Conservation (phyloP, 1,140 invertebrate genomes). For the Sinella curviseta region DNA sequence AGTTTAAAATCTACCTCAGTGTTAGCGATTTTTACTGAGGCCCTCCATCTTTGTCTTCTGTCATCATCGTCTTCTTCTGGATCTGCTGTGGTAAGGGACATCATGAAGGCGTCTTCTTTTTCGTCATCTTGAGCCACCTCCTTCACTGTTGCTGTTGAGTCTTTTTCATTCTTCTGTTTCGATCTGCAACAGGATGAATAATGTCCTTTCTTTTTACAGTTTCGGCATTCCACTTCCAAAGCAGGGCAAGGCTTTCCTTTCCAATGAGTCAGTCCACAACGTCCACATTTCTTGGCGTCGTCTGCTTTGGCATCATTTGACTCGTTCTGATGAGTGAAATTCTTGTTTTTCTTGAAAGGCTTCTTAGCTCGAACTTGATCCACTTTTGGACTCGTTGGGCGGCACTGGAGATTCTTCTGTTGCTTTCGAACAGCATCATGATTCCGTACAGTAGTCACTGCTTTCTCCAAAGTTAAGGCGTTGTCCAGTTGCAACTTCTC, state of each 20-base stretch:
- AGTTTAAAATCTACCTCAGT: constrained; percentile 13
- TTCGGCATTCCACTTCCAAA: neutral
- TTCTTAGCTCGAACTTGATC: neutral
- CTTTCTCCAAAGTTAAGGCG: constrained; percentile 50
- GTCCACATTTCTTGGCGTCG: neutral
- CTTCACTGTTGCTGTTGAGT: neutral
- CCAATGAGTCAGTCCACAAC: neutral
- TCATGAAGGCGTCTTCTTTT: neutral
- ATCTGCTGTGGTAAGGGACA: neutral
- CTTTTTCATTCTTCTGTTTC: neutral
- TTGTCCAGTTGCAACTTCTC: constrained; percentile 51
- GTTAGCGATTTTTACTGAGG: neutral
- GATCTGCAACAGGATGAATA: constrained; percentile 24
- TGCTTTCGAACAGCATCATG: constrained; percentile 47
- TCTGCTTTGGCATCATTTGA: neutral
- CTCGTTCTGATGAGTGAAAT: neutral
- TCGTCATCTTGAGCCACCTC: neutral
- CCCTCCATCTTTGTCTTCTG: constrained; percentile 4
- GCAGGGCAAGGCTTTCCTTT: constrained; percentile 31
- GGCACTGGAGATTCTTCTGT: neutral
- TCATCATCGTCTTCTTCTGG: neutral
- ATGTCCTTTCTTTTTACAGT: constrained; percentile 23
- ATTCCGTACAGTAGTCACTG: constrained; percentile 46
- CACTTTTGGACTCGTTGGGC: neutral
- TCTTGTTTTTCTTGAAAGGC: neutral